Base-by-base conservation (phyloP, 2,888 invertebrate genomes). In the Cyclophora albipunctata region DNA sequence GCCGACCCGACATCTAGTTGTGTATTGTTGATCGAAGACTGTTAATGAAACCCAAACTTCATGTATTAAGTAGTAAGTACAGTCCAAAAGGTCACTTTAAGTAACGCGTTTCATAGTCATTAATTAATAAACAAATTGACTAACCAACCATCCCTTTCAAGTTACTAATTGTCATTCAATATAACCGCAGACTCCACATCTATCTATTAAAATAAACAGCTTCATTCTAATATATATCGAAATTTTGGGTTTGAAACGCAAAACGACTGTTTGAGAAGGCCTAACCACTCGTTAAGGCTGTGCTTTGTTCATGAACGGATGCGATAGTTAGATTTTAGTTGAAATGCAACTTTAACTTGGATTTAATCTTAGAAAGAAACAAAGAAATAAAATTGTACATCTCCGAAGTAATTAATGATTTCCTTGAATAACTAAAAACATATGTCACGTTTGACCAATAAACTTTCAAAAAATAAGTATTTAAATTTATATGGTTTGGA, bases 231-330 rank as follows among this genome's bases (percentile, higher is more conserved):
- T 54, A 51, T 48, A 53, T 57, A 56, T 58, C 54, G 51, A 58
- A 58, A 55, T 54, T 56, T 45, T 34, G 45, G 45, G 43, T 52
- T 51, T 53, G 54, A 51, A 34, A 52, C 52, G 47, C 50, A 51
- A 58, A 60, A 57, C 51, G 56, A 52, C 52, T 59, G 56, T 62
- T 60, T 62, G 58, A 62, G 53, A 34, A 58, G 54, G 58, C 53
- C 45, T 50, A 52, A 59, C 62, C 60, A 54, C 56, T 59, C 55
- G 55, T 60, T 61, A 58, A 57, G 53, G 47, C 7, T 40, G 2
- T 0, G n/a, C 0, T 4, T 42, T 4, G 42, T 57, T 7, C 2
- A 49, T 5, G 49, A 49, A 48, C 47, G 47, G 33, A 34, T 49
- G 53, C 53, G 57, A 37, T 43, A 42, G 4, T 2, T 6, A n/a